Conservation (phyloP, 2,888 invertebrate species). For the Limenitis camilla region DNA sequence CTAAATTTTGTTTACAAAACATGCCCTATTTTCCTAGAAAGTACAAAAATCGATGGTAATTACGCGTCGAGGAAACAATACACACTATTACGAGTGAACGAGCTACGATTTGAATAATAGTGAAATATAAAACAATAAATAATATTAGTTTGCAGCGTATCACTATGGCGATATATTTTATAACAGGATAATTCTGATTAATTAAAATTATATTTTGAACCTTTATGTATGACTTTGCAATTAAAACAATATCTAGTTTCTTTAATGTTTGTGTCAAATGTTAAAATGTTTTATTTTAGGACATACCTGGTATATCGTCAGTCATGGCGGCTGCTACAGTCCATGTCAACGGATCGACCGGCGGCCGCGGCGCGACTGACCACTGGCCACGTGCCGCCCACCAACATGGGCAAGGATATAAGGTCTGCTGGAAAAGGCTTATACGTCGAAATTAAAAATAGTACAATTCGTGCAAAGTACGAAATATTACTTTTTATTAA, state of each 20-base stretch:
- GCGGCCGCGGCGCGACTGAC: conserved; percentile 64
- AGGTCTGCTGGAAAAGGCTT: conserved; percentile 31
- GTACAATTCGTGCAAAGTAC: too few relatives aligned
- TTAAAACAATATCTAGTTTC: not conserved
- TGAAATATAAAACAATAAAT: too few relatives aligned
- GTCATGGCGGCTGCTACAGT: conserved; percentile 40
- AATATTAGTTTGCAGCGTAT: too few relatives aligned
- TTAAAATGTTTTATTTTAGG: conserved; percentile 19
- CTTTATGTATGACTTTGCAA: not conserved
- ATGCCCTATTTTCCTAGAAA: conserved; percentile 8
- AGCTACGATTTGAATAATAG: not conserved
- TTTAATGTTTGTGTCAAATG: not conserved
- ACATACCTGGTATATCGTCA: conserved; percentile 66
- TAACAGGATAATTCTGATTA: not conserved
- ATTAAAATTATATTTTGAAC: too few relatives aligned
- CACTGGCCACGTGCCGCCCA: conserved; percentile 51
- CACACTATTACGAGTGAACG: not conserved
- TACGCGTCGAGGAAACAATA: conserved; percentile 6
- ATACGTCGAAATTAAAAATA: not conserved
- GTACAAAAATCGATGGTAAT: conserved; percentile 13
- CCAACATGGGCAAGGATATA: conserved; percentile 31
- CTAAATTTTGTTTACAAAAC: conserved; percentile 15
- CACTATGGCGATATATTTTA: not conserved
- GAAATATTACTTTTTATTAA: too few relatives aligned
- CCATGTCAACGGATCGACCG: conserved; percentile 46